Conservation (phyloP, 2,113 vertebrate species). For the Atlantisia rogersi region DNA sequence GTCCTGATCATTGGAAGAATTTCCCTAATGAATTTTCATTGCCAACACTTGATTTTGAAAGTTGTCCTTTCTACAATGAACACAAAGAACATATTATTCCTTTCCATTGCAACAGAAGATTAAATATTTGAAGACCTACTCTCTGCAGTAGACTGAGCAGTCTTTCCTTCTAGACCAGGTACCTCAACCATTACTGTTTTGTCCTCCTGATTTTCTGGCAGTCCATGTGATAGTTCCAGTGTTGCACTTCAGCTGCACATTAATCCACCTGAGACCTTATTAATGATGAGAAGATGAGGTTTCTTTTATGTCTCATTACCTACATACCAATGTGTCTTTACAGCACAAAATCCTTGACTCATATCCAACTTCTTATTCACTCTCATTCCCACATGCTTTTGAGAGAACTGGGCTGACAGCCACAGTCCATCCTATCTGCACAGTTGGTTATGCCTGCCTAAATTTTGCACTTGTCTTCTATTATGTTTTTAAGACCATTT, state of each 20-base stretch:
- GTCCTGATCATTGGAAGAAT: neutral
- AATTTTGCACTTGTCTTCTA: neutral
- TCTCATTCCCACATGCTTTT: neutral
- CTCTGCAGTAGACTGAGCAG: neutral
- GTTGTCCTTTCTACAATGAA: neutral
- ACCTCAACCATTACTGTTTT: neutral
- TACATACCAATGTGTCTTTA: neutral
- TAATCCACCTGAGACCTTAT: neutral
- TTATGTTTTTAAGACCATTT: neutral
- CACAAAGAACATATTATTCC: neutral
- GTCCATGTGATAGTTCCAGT: neutral
- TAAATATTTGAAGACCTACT: neutral
- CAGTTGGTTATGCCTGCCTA: neutral
- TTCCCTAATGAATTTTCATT: constrained; percentile 18
- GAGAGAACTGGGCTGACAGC: neutral
- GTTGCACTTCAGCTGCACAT: neutral
- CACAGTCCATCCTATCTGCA: neutral
- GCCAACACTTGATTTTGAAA: neutral
- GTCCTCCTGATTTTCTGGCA: neutral
- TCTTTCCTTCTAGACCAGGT: neutral
- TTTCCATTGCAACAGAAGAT: neutral
- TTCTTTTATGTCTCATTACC: neutral
- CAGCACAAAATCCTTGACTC: neutral
- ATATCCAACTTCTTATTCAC: neutral
- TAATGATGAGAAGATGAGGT: neutral